phyloP scores from a whole-genome alignment of 1,140 invertebrate genomes.

The Frieseomelitta varia region DNA sequence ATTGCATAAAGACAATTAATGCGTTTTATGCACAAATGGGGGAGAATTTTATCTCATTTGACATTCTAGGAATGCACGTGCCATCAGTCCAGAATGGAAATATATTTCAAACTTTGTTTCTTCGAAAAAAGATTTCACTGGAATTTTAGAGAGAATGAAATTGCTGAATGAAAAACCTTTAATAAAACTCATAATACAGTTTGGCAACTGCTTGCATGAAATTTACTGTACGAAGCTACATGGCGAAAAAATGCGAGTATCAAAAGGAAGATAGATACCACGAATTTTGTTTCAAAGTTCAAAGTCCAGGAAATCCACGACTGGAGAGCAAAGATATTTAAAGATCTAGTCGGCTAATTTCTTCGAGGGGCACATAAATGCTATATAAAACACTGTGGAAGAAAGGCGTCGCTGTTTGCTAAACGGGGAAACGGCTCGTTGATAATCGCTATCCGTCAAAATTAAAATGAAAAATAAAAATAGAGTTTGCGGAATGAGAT shows the following conservation, averaged over 20 bases:
- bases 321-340: background rate
- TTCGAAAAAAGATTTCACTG: too few species aligned
- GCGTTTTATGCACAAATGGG: too few species aligned
- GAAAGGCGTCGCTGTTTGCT: background rate
- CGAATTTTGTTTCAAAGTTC: background rate
- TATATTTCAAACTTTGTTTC: too few species aligned
- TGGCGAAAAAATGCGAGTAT: too few species aligned
- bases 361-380: background rate
- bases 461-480: constrained; percentile 32
- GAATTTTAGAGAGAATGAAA: too few species aligned
- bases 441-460: background rate
- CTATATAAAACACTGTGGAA: background rate
- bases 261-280: too few species aligned
- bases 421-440: background rate
- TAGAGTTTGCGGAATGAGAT: background rate
- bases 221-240: too few species aligned
- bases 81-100: too few species aligned
- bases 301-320: background rate
- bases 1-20: background rate
- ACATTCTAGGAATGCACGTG: too few species aligned
- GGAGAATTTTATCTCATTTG: background rate
- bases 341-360: background rate
- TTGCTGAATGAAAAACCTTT: too few species aligned
- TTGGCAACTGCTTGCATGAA: too few species aligned
- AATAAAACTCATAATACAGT: too few species aligned